These are phyloP conservation scores for Festucalex cinctus DNA, from an alignment of 2,113 vertebrate species.

Conservation along the genomic window DNA sequence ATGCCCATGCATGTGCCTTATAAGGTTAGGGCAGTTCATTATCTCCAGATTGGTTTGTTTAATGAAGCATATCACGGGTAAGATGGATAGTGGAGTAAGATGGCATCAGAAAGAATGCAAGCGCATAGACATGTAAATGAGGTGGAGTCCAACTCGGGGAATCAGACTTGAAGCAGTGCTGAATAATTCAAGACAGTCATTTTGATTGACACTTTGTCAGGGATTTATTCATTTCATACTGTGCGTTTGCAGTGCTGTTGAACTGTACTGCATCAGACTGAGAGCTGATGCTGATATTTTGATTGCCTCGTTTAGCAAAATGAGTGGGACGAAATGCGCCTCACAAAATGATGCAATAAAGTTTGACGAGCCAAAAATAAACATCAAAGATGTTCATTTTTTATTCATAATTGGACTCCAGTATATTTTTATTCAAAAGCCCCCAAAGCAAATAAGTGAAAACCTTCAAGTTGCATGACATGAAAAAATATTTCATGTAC, in stretches of 20 bases:
- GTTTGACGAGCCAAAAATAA: not conserved
- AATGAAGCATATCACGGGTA: slow-evolving; percentile 67
- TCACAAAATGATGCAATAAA: not conserved
- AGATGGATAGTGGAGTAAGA: slow-evolving; percentile 53
- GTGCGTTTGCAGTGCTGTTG: not conserved
- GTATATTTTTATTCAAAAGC: not conserved
- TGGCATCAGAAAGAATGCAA: slow-evolving; percentile 16
- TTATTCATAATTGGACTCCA: not conserved
- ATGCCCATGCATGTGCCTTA: slow-evolving; percentile 33
- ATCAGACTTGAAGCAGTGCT: slow-evolving; percentile 60
- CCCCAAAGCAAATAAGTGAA: not conserved
- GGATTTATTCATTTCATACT: not conserved
- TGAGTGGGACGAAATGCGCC: not conserved
- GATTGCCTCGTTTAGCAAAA: not conserved
- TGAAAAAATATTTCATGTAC: too few relatives aligned
- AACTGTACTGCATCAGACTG: not conserved
- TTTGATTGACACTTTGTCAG: slow-evolving; percentile 6
- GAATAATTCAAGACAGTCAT: slow-evolving; percentile 25
- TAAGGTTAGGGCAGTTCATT: slow-evolving; percentile 67
- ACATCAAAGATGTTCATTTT: not conserved
- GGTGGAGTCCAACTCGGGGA: slow-evolving; percentile 52
- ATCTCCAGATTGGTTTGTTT: slow-evolving; percentile 74
- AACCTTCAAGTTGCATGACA: not conserved
- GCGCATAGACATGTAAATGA: slow-evolving; percentile 32
- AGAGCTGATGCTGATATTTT: not conserved